Evolutionary conservation across 2,113 vertebrate species (phyloP), one percentile per base, ranked within the genome.

Genomic region (Lamprotornis superbus): DNA sequence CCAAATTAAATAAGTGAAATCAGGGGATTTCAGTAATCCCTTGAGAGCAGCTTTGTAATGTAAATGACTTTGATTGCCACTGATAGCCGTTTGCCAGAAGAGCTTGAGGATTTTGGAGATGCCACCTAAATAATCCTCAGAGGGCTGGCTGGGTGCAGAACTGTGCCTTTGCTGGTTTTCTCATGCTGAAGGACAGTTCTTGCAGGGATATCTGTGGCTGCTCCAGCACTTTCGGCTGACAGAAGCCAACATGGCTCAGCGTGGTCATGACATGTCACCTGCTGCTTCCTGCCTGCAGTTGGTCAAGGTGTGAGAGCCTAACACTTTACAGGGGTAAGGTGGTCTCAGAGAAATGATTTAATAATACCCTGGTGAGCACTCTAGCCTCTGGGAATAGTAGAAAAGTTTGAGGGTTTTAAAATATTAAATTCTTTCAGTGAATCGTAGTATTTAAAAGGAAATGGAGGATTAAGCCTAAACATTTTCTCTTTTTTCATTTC

Each of bases 1-100:
- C 33, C 60, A 83, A 92, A 94, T 87, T 88, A 88, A 94, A 55
- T 87, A 87, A 91, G 16, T 75, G 56, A 75, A 95, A 90, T 81
- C 47, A 40, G 19, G 49, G 70, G 71, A 95, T 93, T 95, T 90
- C 4, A 3, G 47, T 85, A 94, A 93, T 93, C 78, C 80, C 53
- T 55, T 52, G 28, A 87, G 67, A 93, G 53, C 52, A 31, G 92
- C 74, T 94, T 95, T 93, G 75, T 82, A 40, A 76, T 28, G 61
- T 56, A 82, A 90, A 78, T 69, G 16, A 64, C 16, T 73, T 68
- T 57, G 69, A 55, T 74, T 83, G 77, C 57, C 37, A 44, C 23
- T 20, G 78, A 56, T 63, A 82, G 39, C 50, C 6, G 0, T 47
- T 75, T 71, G 8, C 44, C 27, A 37, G 65, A 79, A 73, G n/a